These are phyloP conservation scores for Dendrolimus pini DNA, from an alignment of 2,888 invertebrate genomes.

Conservation along the genomic window DNA sequence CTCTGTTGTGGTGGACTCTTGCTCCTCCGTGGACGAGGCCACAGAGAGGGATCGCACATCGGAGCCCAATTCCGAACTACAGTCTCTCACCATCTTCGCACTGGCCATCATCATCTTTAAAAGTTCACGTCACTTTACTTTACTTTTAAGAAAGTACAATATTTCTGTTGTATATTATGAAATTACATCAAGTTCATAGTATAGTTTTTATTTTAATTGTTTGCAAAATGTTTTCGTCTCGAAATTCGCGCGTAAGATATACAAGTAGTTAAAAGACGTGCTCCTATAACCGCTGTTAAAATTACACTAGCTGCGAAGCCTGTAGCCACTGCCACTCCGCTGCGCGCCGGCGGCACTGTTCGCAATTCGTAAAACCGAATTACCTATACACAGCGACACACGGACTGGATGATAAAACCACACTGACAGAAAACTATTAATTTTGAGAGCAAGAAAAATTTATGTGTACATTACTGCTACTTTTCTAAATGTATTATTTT, in stretches of 20 bases:
- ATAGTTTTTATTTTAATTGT: background rate
- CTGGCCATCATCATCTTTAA: slow-evolving; percentile 71
- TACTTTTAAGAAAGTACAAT: background rate
- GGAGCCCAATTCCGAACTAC: slow-evolving; percentile 69
- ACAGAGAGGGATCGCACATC: slow-evolving; percentile 68
- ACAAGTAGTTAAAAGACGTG: slow-evolving; percentile 32
- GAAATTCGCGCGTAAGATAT: slow-evolving; percentile 28
- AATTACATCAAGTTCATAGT: background rate
- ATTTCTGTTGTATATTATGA: background rate
- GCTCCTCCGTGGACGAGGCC: slow-evolving; percentile 74
- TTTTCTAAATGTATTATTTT: background rate
- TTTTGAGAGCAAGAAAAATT: background rate
- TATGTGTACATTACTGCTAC: background rate
- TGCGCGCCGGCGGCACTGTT: background rate
- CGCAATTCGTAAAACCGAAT: background rate
- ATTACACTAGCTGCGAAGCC: slow-evolving; percentile 36
- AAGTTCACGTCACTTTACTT: slow-evolving; percentile 8
- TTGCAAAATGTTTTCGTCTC: background rate
- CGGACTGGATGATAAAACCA: background rate
- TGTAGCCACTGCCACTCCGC: background rate
- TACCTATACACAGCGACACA: background rate
- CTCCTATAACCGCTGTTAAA: slow-evolving; percentile 34
- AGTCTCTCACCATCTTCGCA: slow-evolving; percentile 72
- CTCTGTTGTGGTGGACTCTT: slow-evolving; percentile 73
- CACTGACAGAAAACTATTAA: background rate